Evolutionary conservation across 2,888 invertebrate genomes (phyloP), one percentile per base, ranked within the genome.

Genomic region (Allophyes oxyacanthae): DNA sequence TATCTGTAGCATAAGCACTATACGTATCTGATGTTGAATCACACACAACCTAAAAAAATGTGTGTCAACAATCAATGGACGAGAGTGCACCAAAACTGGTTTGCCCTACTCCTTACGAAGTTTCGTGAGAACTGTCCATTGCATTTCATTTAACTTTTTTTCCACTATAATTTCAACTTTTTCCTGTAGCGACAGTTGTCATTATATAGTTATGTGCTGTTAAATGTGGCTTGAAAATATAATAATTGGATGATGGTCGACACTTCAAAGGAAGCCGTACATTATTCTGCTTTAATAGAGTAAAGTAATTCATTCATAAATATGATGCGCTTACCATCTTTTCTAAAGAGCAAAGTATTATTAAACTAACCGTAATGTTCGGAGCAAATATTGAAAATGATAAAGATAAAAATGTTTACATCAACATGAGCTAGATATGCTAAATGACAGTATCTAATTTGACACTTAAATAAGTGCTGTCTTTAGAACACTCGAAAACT

Each of bases 51-150:
- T 51, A 36, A 49, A 62, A 72, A 75, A 70, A 75, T 53, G 62
- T 85, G 69, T 84, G 85, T 83, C 82, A 84, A 77, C 78, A 75
- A 63, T 74, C 74, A 78, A 78, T 70, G 77, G 66, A 69, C 71
- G 59, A 68, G 77, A 81, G 78, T 78, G 77, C 63, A 72, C 68
- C 62, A 61, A 80, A 84, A 84, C 84, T 63, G 81, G 85, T 85
- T 84, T 75, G n/a, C n/a, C n/a, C n/a, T n/a, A n/a, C 60, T 60
- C 75, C 71, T 54, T 75, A 53, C 54, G 38, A 50, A 60, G 60
- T 66, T 72, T 70, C 75, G 64, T 71, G 75, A 60, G 83, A 77
- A 75, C 64, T 64, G 63, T 61, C 59, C 55, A 57, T 15, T 60
- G 37, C 49, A 63, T 64, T 54, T 43, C 52, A 30, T 65, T 69